Evolutionary conservation across 2,888 invertebrate genomes (phyloP).

Genomic region (Cephonodes hylas): DNA sequence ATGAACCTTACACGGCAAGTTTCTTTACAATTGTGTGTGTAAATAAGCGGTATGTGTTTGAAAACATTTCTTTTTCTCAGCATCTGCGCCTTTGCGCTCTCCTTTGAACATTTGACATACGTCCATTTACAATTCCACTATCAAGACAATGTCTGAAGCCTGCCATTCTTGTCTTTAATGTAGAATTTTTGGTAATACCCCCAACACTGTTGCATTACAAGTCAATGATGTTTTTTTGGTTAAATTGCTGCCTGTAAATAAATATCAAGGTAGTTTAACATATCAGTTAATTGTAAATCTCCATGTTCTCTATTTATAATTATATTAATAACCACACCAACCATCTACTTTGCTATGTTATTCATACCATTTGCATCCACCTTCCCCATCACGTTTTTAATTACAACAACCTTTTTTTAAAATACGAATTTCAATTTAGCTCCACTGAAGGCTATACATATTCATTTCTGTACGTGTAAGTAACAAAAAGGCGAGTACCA

Average conservation of each 20-base stretch:
- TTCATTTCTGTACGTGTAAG: slow-evolving; percentile 32
- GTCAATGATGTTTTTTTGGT: too few species aligned
- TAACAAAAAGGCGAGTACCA: slow-evolving; percentile 39
- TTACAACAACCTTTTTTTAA: not conserved
- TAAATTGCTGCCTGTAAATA: too few species aligned
- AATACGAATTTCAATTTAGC: not conserved
- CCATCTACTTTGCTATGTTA: too few species aligned
- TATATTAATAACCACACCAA: not conserved
- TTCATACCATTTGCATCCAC: not conserved
- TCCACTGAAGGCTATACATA: not conserved
- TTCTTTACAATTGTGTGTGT: slow-evolving; percentile 20
- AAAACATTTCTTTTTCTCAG: not conserved
- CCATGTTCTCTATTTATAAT: too few species aligned
- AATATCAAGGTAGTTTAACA: too few species aligned
- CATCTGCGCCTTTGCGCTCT: too few species aligned
- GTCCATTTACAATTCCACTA: too few species aligned
- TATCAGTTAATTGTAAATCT: too few species aligned
- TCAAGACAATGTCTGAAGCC: too few species aligned
- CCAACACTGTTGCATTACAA: too few species aligned
- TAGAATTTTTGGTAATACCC: too few species aligned
- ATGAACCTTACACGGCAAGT: slow-evolving; percentile 6
- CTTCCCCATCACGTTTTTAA: not conserved
- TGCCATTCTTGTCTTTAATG: too few species aligned
- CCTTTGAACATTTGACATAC: not conserved
- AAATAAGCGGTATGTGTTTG: slow-evolving; percentile 14